These are phyloP conservation scores for Nibea coibor DNA, from an alignment of 2,113 vertebrate genomes.

Conservation along the genomic window DNA sequence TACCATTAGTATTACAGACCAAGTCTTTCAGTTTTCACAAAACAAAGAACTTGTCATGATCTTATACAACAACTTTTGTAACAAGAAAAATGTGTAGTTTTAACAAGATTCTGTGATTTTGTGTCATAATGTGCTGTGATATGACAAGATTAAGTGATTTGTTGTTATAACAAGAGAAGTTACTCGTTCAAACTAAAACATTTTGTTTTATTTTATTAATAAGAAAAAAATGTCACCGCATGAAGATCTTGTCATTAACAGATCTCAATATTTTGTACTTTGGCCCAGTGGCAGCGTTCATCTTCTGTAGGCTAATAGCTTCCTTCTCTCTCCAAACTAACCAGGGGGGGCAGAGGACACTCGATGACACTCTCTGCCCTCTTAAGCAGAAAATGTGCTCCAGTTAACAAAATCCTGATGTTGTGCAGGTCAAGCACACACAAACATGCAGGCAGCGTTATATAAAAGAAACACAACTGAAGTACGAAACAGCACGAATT, in stretches of 20 bases:
- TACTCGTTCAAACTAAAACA: background rate
- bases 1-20: background rate
- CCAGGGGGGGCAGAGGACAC: background rate
- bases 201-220: background rate
- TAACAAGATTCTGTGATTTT: background rate
- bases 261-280: no score
- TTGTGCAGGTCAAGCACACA: conserved; percentile 29
- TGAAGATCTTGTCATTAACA: background rate
- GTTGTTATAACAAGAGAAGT: no score
- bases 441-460: background rate
- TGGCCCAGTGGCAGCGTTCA: background rate
- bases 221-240: background rate
- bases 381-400: conserved; percentile 10
- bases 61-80: background rate
- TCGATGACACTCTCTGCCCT: background rate
- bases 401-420: conserved; percentile 5
- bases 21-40: background rate
- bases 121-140: background rate
- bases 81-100: background rate
- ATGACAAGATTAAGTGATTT: background rate
- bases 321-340: background rate
- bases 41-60: background rate
- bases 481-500: background rate
- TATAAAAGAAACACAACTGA: background rate
- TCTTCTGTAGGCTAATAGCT: background rate